phyloP scores from a whole-genome alignment of 2,797 vertebrate genomes.

The Schizopygopsis pylzovi region DNA sequence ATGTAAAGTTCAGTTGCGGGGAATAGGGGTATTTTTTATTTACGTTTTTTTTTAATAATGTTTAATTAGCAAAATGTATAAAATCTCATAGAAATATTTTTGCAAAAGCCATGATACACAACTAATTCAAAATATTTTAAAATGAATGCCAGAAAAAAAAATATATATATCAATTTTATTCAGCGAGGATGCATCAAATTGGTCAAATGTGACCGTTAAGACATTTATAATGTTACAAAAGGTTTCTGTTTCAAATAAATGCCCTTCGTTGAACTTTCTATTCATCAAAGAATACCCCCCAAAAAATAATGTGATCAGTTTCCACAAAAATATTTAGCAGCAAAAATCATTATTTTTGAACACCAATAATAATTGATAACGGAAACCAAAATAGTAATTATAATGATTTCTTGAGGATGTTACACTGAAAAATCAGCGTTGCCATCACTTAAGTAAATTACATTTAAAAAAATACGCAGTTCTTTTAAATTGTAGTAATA shows the following conservation, averaged over 20 bases:
- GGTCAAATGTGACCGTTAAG: background rate
- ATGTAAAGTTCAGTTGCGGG: background rate
- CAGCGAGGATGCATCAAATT: background rate
- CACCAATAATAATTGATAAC: background rate
- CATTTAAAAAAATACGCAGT: too few species aligned
- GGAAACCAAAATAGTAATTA: background rate
- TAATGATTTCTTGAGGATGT: background rate
- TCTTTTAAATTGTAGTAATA: too few species aligned
- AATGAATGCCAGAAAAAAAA: too few species aligned
- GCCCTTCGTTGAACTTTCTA: background rate
- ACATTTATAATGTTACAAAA: background rate
- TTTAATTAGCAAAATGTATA: background rate
- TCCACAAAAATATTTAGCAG: background rate
- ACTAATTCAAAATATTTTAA: too few species aligned
- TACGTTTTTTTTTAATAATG: background rate
- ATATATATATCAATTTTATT: background rate
- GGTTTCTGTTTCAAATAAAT: background rate
- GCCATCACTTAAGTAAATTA: too few species aligned
- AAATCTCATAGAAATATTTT: background rate
- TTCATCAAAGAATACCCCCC: background rate
- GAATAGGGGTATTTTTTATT: background rate
- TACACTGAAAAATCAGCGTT: background rate
- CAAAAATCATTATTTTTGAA: background rate
- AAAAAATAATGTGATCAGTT: background rate
- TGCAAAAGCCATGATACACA: too few species aligned